Conservation (phyloP, 2,888 invertebrate genomes). For the Ypsolopha scabrella region DNA sequence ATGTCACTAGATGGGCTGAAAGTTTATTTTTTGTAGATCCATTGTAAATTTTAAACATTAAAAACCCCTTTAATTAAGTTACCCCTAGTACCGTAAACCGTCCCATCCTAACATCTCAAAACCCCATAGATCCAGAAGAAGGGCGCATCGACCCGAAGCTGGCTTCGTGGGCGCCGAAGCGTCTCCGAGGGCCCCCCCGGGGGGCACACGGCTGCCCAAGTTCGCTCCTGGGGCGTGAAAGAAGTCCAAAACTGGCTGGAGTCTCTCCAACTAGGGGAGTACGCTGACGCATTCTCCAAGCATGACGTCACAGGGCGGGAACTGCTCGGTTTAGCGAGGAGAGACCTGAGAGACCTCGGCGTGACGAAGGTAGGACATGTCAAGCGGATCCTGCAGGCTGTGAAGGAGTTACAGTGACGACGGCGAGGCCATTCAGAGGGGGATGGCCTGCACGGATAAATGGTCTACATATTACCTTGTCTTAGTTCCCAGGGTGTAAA, state of each 20-base stretch:
- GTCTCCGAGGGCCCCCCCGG: slow-evolving; percentile 39
- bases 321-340: slow-evolving; percentile 84
- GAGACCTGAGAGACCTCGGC: slow-evolving; percentile 91
- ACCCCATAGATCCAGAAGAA: slow-evolving; percentile 50
- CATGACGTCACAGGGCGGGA: slow-evolving; percentile 95
- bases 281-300: slow-evolving; percentile 88
- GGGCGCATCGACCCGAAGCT: slow-evolving; percentile 32
- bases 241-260: slow-evolving; percentile 95
- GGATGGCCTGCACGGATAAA: slow-evolving; percentile 34
- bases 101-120: slow-evolving; percentile 22
- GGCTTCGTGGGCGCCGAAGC: slow-evolving; percentile 53
- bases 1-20: slow-evolving; percentile 44
- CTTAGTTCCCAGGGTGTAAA: no score
- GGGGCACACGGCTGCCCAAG: slow-evolving; percentile 34
- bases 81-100: not conserved
- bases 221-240: slow-evolving; percentile 81
- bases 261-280: slow-evolving; percentile 88
- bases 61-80: not conserved
- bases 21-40: slow-evolving; percentile 19
- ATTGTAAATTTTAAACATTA: not conserved
- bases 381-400: slow-evolving; percentile 93
- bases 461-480: no score
- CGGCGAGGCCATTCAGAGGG: slow-evolving; percentile 61
- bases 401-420: slow-evolving; percentile 79
- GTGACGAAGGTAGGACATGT: slow-evolving; percentile 96